These are phyloP conservation scores for Geococcyx californianus DNA, from an alignment of 2,113 vertebrate genomes.

Conservation along the genomic window DNA sequence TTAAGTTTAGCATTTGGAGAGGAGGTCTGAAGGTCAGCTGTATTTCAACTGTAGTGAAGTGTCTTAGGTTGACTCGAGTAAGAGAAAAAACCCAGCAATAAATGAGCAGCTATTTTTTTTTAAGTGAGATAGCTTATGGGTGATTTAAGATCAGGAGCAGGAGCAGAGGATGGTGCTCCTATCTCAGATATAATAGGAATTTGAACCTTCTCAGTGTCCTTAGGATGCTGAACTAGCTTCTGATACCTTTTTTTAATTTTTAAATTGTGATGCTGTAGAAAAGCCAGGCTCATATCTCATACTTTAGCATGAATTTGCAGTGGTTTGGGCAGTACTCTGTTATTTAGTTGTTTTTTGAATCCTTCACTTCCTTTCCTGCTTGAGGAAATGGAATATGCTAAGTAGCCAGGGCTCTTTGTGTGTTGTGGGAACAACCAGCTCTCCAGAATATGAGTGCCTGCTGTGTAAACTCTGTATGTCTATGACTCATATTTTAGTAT, in stretches of 20 bases:
- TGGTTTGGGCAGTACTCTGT: background rate
- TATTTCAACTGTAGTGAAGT: background rate
- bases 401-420: background rate
- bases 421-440: background rate
- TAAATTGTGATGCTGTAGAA: background rate
- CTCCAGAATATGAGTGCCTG: background rate
- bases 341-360: background rate
- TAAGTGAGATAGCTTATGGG: background rate
- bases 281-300: background rate
- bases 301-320: background rate
- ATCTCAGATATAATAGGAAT: background rate
- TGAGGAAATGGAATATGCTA: background rate
- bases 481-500: background rate
- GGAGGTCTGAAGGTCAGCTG: conserved; percentile 47
- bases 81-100: conserved; percentile 15
- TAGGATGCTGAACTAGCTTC: background rate
- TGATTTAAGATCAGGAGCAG: background rate
- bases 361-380: accelerated
- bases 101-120: background rate
- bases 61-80: background rate
- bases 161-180: background rate
- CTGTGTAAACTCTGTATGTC: background rate
- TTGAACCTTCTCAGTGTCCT: background rate
- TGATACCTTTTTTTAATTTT: background rate
- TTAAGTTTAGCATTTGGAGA: conserved; percentile 1